Base-by-base conservation (phyloP, 2,888 invertebrate genomes). In the Drosophila kanekoi region DNA sequence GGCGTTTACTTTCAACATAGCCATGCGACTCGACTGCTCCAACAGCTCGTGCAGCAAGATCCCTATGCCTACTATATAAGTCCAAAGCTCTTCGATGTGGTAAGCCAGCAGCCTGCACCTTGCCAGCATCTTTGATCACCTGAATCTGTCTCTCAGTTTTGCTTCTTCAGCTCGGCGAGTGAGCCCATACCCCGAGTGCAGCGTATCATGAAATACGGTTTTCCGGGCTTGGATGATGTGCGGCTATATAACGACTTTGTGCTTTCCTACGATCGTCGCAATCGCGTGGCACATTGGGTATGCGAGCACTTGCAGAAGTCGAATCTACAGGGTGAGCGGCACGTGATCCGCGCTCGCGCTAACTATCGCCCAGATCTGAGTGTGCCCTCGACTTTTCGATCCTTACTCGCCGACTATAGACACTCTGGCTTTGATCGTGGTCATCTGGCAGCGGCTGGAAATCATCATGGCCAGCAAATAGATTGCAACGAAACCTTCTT, bases 391-490 rank as follows among this genome's bases (percentile, higher is more conserved):
- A 96, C 94, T 84, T 97, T 97, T 90, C 95, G 97, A 75, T 95
- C 98, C 0, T 94, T 94, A 10, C 96, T 97, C 90, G 93, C 93
- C 20, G 98, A 98, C 92, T 98, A 97, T 91, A 96, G 95, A 91
- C 94, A 95, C 1, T 98, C 98, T 64, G 98, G 98, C 0, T 99
- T 96, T 90, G 98, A 98, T 92, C 93, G 98, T 45, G 99, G 99
- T 0, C 99, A 99, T 93, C 93, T 99, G 92, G 99, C 99, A 0
- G 98, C 99, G 0, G 99, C 99, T 0, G 98, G 97, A 0, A 99
- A 99, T 93, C 98, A 99, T 91, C 95, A 96, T 57, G 83, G 93
- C 0, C 91, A 93, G 54, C 98, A 98, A 91, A 94, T 94, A 59
- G 95, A 96, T 87, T 94, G 97, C 45, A 95, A 97, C 51, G 96